phyloP scores from a whole-genome alignment of 2,113 vertebrate species.

The Chamaetylas fuelleborni region DNA sequence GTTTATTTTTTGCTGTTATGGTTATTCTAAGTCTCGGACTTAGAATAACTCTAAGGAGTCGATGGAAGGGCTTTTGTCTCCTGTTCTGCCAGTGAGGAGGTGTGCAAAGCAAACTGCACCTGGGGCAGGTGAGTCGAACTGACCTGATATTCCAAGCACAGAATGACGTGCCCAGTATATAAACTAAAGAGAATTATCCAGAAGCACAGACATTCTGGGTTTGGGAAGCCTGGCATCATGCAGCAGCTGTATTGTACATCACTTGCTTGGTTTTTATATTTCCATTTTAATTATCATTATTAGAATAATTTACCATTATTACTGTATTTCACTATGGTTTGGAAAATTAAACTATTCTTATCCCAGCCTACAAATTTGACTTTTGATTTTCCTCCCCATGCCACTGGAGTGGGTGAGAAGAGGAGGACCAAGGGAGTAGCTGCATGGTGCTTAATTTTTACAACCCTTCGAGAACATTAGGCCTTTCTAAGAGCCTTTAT shows the following conservation, averaged over 20 bases:
- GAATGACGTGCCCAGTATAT: background rate
- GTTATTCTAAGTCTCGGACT: background rate
- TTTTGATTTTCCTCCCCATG: background rate
- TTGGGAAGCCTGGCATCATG: background rate
- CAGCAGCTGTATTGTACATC: background rate
- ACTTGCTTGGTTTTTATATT: background rate
- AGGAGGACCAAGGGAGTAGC: accelerated
- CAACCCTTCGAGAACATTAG: background rate
- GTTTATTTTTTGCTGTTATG: background rate
- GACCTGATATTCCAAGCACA: background rate
- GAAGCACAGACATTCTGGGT: accelerated
- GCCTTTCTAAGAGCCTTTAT: background rate
- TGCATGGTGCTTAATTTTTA: background rate
- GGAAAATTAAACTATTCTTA: background rate
- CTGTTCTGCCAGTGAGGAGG: background rate
- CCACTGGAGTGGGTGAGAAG: background rate
- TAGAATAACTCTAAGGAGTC: background rate
- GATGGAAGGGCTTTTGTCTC: accelerated
- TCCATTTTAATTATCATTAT: background rate
- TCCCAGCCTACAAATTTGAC: background rate
- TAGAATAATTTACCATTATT: background rate
- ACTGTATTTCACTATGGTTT: background rate
- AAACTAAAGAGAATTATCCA: background rate
- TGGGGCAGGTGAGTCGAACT: accelerated
- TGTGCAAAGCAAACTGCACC: background rate